Conservation (phyloP, 2,888 invertebrate species). For the Hirtodrosophila histrioides region DNA sequence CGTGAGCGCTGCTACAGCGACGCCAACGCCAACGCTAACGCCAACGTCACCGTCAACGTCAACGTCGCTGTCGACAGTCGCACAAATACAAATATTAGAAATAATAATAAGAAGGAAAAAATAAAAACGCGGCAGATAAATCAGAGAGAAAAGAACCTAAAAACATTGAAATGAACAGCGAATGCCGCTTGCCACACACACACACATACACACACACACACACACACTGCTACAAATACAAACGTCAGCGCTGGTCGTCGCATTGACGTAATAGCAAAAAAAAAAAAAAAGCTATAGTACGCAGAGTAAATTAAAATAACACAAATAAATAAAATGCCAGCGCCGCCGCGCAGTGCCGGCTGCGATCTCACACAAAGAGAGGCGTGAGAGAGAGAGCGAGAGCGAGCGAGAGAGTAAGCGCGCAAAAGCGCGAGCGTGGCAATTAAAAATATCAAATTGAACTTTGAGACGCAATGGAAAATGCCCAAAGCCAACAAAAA, state of each 20-base stretch:
- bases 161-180: conserved; percentile 76
- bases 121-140: conserved; percentile 62
- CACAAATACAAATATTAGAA: conserved; percentile 59
- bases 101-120: conserved; percentile 47
- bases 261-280: conserved; percentile 77
- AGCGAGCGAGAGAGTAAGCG: too few relatives aligned
- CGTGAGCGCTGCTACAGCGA: conserved; percentile 69
- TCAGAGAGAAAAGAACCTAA: conserved; percentile 66
- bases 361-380: conserved; percentile 33
- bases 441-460: conserved; percentile 66
- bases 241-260: conserved; percentile 69
- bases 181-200: conserved; percentile 67
- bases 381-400: conserved; percentile 2
- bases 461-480: conserved; percentile 77
- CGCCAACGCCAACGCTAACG: conserved; percentile 11
- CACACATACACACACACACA: conserved; percentile 33
- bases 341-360: conserved; percentile 35
- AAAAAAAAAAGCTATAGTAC: conserved; percentile 44
- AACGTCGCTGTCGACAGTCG: not conserved
- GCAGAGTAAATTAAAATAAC: conserved; percentile 73
- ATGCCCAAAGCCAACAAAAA: conserved; percentile 74
- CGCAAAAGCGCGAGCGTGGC: conserved; percentile 13
- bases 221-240: conserved; percentile 38
- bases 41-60: conserved; percentile 14
- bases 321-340: conserved; percentile 71